Conservation (phyloP, 2,888 invertebrate species). For the Orthosia gothica region DNA sequence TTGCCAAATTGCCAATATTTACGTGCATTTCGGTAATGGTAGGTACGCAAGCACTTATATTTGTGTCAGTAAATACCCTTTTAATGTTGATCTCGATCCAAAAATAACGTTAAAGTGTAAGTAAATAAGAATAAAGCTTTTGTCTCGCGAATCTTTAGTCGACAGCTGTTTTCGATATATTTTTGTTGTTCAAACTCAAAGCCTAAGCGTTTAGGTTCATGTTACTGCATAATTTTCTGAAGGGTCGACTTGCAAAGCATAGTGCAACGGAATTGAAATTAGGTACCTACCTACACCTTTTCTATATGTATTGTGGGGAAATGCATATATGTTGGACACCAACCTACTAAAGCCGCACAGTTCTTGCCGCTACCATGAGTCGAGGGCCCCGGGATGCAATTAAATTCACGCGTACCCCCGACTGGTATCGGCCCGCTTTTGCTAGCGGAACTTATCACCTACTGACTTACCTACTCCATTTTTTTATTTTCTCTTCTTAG, state of each 20-base stretch:
- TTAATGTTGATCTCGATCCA: conserved; percentile 19
- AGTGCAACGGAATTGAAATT: not conserved
- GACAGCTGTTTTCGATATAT: conserved; percentile 15
- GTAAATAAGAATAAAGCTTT: conserved; percentile 21
- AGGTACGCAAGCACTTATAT: conserved; percentile 1
- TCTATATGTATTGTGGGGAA: too few species aligned
- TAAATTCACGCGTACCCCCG: too few species aligned
- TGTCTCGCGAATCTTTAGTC: conserved; percentile 20
- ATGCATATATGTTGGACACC: too few species aligned
- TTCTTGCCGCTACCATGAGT: too few species aligned
- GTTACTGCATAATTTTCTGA: conserved; percentile 21
- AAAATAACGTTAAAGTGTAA: conserved; percentile 32
- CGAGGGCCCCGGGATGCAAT: too few species aligned
- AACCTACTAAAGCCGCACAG: too few species aligned
- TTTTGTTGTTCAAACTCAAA: conserved; percentile 12
- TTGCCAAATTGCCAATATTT: conserved; percentile 44
- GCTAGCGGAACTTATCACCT: too few species aligned
- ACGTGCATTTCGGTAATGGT: conserved; percentile 36
- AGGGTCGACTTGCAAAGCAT: not conserved
- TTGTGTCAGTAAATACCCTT: conserved; percentile 28
- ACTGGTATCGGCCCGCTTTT: too few species aligned
- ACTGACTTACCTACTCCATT: too few species aligned
- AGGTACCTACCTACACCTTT: not conserved
- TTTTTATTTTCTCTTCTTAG: too few species aligned
- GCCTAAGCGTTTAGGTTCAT: conserved; percentile 8